A percentile compares a stretch with the other conserved stretches of the same genome.
Conservation (phyloP, 2,797 vertebrate species). For the Geotrypetes seraphini region DNA sequence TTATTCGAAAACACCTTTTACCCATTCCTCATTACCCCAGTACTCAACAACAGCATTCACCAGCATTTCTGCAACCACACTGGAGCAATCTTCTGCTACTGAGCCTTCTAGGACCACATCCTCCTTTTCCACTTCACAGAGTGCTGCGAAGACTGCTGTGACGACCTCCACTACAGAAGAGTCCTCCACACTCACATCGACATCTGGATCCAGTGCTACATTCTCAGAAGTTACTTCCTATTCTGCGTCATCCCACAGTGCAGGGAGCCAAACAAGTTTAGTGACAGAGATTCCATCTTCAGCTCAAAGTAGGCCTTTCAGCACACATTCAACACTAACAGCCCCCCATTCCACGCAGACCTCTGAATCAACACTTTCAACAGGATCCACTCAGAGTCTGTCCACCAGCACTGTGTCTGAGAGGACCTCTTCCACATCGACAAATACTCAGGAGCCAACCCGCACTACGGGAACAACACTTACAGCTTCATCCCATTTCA, state of each 20-base stretch:
- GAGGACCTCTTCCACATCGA: neutral
- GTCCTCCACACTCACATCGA: neutral
- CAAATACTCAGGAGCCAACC: neutral
- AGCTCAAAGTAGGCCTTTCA: too few relatives aligned
- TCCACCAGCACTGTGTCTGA: neutral
- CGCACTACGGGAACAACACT: neutral
- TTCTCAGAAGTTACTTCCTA: neutral
- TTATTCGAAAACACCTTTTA: too few relatives aligned
- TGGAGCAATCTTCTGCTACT: neutral
- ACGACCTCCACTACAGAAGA: neutral
- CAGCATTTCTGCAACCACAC: too few relatives aligned
- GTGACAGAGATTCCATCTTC: too few relatives aligned
- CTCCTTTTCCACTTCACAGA: too few relatives aligned
- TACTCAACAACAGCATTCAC: too few relatives aligned
- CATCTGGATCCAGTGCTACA: neutral
- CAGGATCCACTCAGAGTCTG: neutral
- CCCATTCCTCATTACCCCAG: too few relatives aligned
- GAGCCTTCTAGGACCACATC: neutral
- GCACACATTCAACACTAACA: too few relatives aligned
- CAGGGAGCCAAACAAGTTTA: too few relatives aligned
- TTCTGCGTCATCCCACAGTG: neutral
- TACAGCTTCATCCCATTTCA: neutral
- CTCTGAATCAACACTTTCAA: too few relatives aligned
- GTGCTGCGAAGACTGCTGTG: neutral
- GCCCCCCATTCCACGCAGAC: too few relatives aligned